Evolutionary conservation across 2,113 vertebrate genomes (phyloP).

Genomic region (Dicaeum eximium): DNA sequence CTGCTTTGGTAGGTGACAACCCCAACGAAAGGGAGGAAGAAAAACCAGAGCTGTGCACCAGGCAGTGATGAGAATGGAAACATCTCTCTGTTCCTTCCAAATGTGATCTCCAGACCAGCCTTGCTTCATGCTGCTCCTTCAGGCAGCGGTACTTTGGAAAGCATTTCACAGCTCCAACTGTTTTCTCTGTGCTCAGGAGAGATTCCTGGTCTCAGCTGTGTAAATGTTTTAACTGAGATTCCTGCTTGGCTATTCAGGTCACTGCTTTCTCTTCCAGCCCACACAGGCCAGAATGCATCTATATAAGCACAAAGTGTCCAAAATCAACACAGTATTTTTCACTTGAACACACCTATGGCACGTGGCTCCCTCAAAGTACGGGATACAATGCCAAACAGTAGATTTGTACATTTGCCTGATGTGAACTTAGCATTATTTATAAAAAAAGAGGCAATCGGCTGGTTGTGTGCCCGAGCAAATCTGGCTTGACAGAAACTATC

Average conservation of each 20-base stretch:
- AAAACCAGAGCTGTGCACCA: background rate
- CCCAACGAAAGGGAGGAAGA: background rate
- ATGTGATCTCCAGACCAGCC: constrained; percentile 4
- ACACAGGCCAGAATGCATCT: constrained; percentile 59
- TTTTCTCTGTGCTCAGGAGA: constrained; percentile 46
- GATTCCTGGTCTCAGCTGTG: constrained; percentile 64
- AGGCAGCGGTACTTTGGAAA: background rate
- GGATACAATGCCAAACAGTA: constrained; percentile 24
- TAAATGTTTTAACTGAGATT: constrained; percentile 71
- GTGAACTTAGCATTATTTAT: constrained; percentile 21
- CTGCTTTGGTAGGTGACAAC: background rate
- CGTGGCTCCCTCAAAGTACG: constrained; percentile 28
- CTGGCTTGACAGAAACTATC: background rate
- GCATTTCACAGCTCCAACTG: constrained; percentile 22
- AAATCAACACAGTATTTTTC: constrained; percentile 50
- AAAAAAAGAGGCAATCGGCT: background rate
- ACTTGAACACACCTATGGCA: constrained; percentile 50
- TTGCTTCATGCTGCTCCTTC: background rate
- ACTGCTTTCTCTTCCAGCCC: constrained; percentile 51
- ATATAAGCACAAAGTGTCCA: constrained; percentile 47
- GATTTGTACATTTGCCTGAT: constrained; percentile 31
- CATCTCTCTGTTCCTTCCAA: background rate
- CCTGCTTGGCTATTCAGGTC: constrained; percentile 54
- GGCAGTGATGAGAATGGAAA: constrained; percentile 12
- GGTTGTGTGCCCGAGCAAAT: background rate